Conservation (phyloP, 2,888 invertebrate genomes). For the Rhyacophila evoluta region DNA sequence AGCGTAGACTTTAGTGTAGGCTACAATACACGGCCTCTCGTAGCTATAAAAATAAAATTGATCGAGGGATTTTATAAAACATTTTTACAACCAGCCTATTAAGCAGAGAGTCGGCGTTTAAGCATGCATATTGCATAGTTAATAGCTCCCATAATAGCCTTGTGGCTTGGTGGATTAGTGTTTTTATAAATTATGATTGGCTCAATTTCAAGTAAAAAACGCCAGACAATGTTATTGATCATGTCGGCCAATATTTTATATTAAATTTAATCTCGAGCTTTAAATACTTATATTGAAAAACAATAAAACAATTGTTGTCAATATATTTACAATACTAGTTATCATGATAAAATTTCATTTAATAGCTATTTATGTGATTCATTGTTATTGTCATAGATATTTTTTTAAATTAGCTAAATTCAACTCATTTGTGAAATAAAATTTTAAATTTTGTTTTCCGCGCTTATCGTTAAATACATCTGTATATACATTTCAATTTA, state of each 20-base stretch:
- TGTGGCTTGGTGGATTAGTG: not conserved
- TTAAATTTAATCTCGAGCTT: not conserved
- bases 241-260: not conserved
- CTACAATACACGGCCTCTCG: not conserved
- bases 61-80: slow-evolving; percentile 9
- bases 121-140: slow-evolving; percentile 22
- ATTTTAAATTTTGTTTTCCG: no score
- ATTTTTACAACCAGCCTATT: slow-evolving; percentile 16
- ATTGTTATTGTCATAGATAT: no score
- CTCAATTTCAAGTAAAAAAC: not conserved
- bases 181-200: slow-evolving; percentile 14
- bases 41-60: slow-evolving; percentile 6
- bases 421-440: no score
- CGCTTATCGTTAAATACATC: no score
- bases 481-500: no score
- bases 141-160: not conserved
- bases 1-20: no score
- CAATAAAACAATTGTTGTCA: no score
- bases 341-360: no score
- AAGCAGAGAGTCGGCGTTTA: not conserved
- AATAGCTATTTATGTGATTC: no score
- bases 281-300: no score
- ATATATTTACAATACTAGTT: no score
- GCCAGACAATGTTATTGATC: not conserved
- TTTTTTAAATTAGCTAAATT: no score